Base-by-base conservation (phyloP, 2,888 invertebrate genomes). In the Margaritifera margaritifera region DNA sequence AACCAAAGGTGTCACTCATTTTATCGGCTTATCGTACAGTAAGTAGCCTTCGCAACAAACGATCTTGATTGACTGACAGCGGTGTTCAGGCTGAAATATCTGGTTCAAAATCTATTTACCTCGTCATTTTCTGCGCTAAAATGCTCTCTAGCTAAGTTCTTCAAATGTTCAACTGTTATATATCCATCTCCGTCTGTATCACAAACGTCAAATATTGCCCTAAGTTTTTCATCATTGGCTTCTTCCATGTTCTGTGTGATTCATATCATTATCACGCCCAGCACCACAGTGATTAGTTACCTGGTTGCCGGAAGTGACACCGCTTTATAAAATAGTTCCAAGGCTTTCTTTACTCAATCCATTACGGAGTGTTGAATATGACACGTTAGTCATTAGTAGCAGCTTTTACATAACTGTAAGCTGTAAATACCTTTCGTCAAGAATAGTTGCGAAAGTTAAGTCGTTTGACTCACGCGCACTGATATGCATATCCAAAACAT, bases 181-280 rank as follows among this genome's bases (percentile, higher is more conserved):
- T 79, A 87, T 75, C 87, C 87, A 64, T 86, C 85, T 52, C 86
- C 84, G 58, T 86, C 80, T 19, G 83, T 78, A 76, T 88, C 88
- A 78, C 87, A 88, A 59, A 88, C 78, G 65, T 87, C 85, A 74
- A 88, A 88, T 64, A 88, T 85, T 64, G 80, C 79, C 73, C 81
- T 82, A 54, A 87, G 77, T 80, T 80, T 82, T 55, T 84, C 83
- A 55, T 74, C 74, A 72, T 73, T 77, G 66, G 82, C 81, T 73
- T 68, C 72, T 71, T 76, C 78, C 75, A 76, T 76, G 18, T 50
- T 54, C 54, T 50, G 22, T 52, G 18, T 61, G n/a, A 42, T 15
- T 42, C 42, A 42, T 42, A 42, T 42, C 42, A 42, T 42, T 42
- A 42, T 42, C 42, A 42, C 42, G 42, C 42, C 42, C 42, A 42